Conservation (phyloP, 2,888 invertebrate species). For the Noctua fimbriata region DNA sequence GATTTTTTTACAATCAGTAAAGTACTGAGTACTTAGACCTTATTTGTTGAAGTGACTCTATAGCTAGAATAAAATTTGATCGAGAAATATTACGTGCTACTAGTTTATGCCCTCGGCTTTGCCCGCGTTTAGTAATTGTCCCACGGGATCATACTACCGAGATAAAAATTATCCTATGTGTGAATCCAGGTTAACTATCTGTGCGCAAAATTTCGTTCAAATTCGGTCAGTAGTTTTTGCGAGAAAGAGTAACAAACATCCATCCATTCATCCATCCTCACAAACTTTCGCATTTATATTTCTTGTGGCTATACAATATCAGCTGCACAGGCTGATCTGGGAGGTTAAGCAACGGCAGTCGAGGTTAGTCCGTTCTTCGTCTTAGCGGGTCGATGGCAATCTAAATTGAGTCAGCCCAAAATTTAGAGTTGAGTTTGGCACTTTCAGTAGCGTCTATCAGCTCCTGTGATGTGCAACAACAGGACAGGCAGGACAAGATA, state of each 20-base stretch:
- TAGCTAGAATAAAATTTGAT: not conserved
- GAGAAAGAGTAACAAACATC: too few relatives aligned
- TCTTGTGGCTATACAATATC: too few relatives aligned
- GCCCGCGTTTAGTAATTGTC: too few relatives aligned
- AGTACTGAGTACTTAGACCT: constrained; percentile 3
- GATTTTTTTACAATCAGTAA: not conserved
- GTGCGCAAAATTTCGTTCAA: too few relatives aligned
- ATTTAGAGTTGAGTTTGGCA: not conserved
- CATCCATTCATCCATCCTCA: too few relatives aligned
- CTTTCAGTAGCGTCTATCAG: not conserved
- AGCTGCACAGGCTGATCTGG: too few relatives aligned
- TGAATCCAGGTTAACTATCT: too few relatives aligned
- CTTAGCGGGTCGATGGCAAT: not conserved
- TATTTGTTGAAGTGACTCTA: not conserved
- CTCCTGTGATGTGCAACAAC: not conserved
- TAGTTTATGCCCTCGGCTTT: too few relatives aligned
- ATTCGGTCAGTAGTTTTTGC: too few relatives aligned
- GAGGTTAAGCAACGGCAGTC: not conserved
- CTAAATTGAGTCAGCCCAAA: not conserved
- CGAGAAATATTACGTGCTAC: not conserved
- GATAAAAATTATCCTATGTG: too few relatives aligned
- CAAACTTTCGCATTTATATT: too few relatives aligned
- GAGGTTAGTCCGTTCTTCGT: not conserved
- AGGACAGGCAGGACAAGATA: not conserved
- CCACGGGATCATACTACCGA: too few relatives aligned